A percentile compares a stretch with the other conserved stretches of the same genome.
Conservation (phyloP, 2,113 vertebrate genomes). For the Taxidea taxus region DNA sequence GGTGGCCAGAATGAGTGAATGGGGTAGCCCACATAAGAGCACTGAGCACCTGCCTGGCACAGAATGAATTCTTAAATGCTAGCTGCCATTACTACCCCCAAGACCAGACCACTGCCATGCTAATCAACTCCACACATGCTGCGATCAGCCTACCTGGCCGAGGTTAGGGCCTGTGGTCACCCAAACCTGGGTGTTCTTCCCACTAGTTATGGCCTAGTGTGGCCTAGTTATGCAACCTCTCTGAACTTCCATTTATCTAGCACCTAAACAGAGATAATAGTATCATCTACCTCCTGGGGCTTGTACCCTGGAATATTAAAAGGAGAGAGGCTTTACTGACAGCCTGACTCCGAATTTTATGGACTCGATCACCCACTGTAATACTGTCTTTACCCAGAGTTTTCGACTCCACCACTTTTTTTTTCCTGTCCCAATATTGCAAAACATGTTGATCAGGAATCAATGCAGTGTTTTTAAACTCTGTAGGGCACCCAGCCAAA, state of each 20-base stretch:
- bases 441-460: not conserved
- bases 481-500: not conserved
- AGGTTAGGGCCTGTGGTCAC: not conserved
- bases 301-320: not conserved
- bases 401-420: not conserved
- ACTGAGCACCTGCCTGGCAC: not conserved
- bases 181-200: not conserved
- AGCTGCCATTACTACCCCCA: not conserved
- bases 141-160: too few relatives aligned
- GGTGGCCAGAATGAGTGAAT: not conserved
- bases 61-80: not conserved
- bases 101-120: not conserved
- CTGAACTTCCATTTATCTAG: not conserved
- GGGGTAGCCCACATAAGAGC: not conserved
- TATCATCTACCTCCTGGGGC: not conserved
- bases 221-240: not conserved
- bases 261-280: not conserved
- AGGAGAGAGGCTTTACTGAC: not conserved
- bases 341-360: not conserved
- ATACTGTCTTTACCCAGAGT: not conserved
- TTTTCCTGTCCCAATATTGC: not conserved
- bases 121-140: fast-evolving
- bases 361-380: not conserved
- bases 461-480: not conserved
- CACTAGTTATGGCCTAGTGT: too few relatives aligned